A percentile compares a stretch with the other conserved stretches of the same genome.
phyloP scores from a whole-genome alignment of 2,113 vertebrate species.

The Dolichallabes microphthalmus region DNA sequence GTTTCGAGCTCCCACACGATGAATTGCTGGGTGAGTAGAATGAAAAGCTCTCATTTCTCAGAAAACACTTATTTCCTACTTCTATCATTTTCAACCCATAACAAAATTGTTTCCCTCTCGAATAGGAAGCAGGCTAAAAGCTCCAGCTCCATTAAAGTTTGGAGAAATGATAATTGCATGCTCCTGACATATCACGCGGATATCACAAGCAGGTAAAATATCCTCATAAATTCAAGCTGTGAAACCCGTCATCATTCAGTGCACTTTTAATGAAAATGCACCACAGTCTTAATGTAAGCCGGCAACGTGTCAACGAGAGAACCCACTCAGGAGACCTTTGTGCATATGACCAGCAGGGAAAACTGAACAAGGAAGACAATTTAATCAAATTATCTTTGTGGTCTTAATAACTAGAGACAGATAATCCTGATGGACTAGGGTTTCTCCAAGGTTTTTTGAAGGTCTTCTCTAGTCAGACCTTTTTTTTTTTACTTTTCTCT shows the following conservation, averaged over 20 bases:
- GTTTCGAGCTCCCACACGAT: slow-evolving; percentile 4
- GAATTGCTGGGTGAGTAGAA: slow-evolving; percentile 23
- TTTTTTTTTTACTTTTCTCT: slow-evolving; percentile 31
- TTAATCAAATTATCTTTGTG: slow-evolving; percentile 54
- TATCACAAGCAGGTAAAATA: slow-evolving; percentile 39
- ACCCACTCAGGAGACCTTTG: slow-evolving; percentile 50
- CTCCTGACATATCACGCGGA: slow-evolving; percentile 35
- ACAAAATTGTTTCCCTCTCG: slow-evolving; percentile 32
- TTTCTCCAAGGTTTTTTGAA: slow-evolving; percentile 61
- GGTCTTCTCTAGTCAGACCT: slow-evolving; percentile 63
- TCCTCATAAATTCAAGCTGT: slow-evolving; percentile 46
- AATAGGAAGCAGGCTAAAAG: slow-evolving; percentile 6
- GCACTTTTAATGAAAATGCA: slow-evolving; percentile 46
- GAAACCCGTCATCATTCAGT: slow-evolving; percentile 37
- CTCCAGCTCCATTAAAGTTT: slow-evolving; percentile 20
- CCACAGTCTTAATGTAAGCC: slow-evolving; percentile 43
- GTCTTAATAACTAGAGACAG: slow-evolving; percentile 61
- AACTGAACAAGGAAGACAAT: slow-evolving; percentile 32
- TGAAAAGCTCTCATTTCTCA: slow-evolving; percentile 40
- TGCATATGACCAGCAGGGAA: slow-evolving; percentile 53
- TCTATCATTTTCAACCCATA: slow-evolving; percentile 15
- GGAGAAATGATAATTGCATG: slow-evolving; percentile 29
- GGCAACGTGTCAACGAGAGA: slow-evolving; percentile 40
- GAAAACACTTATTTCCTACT: slow-evolving; percentile 29
- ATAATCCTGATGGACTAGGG: slow-evolving; percentile 47